Conservation (phyloP, 2,797 vertebrate genomes). For the Aselliscus stoliczkanus region DNA sequence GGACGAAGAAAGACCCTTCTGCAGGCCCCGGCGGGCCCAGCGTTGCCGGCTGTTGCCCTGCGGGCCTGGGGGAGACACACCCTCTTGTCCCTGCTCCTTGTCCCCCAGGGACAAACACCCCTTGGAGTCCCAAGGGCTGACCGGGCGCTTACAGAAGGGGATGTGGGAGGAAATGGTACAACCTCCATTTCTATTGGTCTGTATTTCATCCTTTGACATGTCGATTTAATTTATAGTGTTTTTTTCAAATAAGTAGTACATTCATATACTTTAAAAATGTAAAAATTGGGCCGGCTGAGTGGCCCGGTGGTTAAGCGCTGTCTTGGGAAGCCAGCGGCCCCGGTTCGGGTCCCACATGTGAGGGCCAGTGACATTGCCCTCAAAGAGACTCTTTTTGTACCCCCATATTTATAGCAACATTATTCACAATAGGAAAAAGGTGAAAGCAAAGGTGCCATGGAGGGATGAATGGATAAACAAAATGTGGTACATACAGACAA, state of each 20-base stretch:
- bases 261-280: neutral
- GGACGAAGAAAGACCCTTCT: neutral
- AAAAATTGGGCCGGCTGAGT: no score
- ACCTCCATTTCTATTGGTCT: neutral
- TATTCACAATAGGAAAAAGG: neutral
- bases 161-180: neutral
- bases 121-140: neutral
- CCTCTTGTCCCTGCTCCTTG: neutral
- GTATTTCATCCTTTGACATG: neutral
- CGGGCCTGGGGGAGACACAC: rapidly evolving
- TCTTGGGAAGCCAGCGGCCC: no score
- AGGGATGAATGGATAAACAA: neutral
- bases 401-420: neutral
- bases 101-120: neutral
- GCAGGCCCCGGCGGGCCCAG: neutral
- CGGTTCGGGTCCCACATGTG: no score
- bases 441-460: neutral
- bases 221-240: neutral
- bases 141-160: neutral
- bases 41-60: neutral
- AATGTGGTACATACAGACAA: rapidly evolving
- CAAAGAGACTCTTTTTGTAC: neutral
- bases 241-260: neutral
- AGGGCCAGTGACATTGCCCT: no score
- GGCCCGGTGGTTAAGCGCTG: no score